Evolutionary conservation across 2,797 vertebrate species (phyloP).

Genomic region (Eulemur mongoz): DNA sequence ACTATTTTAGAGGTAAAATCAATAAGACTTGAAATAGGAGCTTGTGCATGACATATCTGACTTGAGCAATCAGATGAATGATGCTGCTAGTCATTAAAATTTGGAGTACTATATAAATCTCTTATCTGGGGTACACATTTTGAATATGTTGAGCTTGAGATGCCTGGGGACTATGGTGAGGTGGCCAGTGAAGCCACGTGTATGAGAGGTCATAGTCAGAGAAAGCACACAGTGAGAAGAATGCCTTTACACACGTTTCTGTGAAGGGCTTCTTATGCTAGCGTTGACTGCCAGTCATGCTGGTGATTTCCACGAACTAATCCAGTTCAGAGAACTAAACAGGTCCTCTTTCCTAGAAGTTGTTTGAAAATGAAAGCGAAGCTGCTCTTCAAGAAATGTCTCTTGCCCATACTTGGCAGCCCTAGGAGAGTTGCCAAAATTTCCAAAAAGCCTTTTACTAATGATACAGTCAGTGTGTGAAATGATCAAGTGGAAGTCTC

Average conservation of each 20-base stretch:
- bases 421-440: neutral
- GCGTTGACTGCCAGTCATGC: neutral
- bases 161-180: neutral
- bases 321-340: neutral
- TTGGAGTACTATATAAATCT: neutral
- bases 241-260: rapidly evolving
- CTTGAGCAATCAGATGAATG: neutral
- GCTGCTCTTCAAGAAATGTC: neutral
- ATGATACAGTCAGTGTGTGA: neutral
- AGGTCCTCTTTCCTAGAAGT: neutral
- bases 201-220: neutral
- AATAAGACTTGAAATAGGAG: neutral
- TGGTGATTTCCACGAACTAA: neutral
- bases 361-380: neutral
- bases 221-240: neutral
- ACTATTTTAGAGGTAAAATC: neutral
- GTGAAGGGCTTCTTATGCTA: neutral
- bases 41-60: neutral
- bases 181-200: neutral
- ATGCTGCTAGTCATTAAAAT: neutral
- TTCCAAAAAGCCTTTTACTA: neutral
- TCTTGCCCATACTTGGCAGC: neutral
- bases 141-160: neutral
- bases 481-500: neutral
- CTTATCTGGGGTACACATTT: neutral